A percentile compares a stretch with the other conserved stretches of the same genome.
Conservation (phyloP, 2,113 vertebrate genomes). For the Carettochelys insculpta region DNA sequence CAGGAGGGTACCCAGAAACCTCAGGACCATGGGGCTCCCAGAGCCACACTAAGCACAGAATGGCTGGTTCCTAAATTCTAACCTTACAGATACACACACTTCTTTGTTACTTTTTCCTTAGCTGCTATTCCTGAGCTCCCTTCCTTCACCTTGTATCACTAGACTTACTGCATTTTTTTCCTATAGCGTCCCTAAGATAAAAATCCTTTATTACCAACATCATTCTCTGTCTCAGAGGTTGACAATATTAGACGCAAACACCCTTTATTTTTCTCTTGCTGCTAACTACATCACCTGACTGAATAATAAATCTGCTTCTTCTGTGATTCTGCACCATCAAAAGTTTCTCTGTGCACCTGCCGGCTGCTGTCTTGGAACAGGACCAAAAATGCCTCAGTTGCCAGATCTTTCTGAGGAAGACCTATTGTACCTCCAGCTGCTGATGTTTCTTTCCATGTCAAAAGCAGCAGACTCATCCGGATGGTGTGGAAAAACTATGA, state of each 20-base stretch:
- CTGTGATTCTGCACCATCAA: background rate
- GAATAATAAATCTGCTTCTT: background rate
- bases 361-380: background rate
- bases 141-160: conserved; percentile 3
- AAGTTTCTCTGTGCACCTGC: background rate
- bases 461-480: background rate
- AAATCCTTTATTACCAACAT: conserved; percentile 41
- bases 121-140: background rate
- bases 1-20: background rate
- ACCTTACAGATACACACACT: fast-evolving
- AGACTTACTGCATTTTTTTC: background rate
- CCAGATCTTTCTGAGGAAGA: background rate
- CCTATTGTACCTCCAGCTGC: background rate
- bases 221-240: background rate
- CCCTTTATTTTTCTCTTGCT: conserved; percentile 41
- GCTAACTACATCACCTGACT: background rate
- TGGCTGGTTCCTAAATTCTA: background rate
- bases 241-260: background rate
- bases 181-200: conserved; percentile 21
- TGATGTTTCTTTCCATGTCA: background rate
- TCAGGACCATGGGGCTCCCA: background rate
- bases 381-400: background rate
- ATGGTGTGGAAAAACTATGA: background rate
- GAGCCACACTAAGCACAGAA: background rate
- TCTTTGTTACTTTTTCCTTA: background rate